These are phyloP conservation scores for Eonycteris spelaea DNA, from an alignment of 2,113 vertebrate genomes.

Conservation along the genomic window DNA sequence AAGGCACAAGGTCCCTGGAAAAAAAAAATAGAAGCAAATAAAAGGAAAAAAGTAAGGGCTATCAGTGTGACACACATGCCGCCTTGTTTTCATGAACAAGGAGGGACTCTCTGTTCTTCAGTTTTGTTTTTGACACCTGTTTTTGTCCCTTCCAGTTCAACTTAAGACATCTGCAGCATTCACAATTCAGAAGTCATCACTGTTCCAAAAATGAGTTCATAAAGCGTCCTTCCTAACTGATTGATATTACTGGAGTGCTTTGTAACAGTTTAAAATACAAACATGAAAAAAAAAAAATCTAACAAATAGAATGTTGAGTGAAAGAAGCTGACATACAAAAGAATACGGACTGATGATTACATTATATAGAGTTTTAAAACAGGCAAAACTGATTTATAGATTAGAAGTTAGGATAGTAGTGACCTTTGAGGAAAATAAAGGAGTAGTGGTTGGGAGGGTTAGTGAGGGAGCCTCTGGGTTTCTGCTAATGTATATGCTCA, in stretches of 20 bases:
- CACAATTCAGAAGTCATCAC: not conserved
- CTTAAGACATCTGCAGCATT: conserved; percentile 1
- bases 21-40: not conserved
- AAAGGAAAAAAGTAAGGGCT: not conserved
- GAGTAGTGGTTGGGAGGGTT: not conserved
- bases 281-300: not conserved
- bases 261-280: not conserved
- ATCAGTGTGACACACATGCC: not conserved
- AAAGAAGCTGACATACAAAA: not conserved
- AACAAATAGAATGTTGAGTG: not conserved
- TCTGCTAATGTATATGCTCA: not conserved
- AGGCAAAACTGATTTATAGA: not conserved
- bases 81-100: not conserved
- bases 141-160: not conserved
- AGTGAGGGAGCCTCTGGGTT: not conserved
- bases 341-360: not conserved
- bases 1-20: not conserved
- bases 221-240: not conserved
- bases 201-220: conserved; percentile 17
- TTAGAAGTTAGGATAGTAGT: not conserved
- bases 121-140: not conserved
- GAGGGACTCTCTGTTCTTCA: not conserved
- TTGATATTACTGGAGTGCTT: not conserved
- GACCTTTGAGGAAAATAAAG: not conserved
- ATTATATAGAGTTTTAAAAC: not conserved